A percentile compares a stretch with the other conserved stretches of the same genome.
phyloP scores from a whole-genome alignment of 2,888 invertebrate species.

The Drosophila mercatorum region DNA sequence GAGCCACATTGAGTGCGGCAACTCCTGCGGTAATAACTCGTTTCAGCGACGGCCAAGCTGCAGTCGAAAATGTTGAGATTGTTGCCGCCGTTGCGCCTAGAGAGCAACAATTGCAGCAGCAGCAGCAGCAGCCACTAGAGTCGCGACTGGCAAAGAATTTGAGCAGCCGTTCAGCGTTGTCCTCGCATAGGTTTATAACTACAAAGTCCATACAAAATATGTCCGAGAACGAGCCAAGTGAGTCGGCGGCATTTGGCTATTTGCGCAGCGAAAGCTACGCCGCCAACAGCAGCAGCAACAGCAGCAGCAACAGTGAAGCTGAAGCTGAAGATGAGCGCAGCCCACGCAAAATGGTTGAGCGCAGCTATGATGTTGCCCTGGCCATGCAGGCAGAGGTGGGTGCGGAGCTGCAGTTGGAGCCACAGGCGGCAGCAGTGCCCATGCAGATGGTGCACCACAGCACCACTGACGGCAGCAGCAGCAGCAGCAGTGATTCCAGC shows the following conservation, averaged over 20 bases:
- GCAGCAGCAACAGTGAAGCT: conserved; percentile 42
- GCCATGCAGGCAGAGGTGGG: conserved; percentile 43
- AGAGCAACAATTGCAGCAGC: conserved; percentile 51
- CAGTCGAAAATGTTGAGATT: conserved; percentile 73
- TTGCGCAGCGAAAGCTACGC: conserved; percentile 70
- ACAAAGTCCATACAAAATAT: conserved; percentile 37
- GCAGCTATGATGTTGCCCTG: conserved; percentile 81
- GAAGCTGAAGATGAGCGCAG: conserved; percentile 44
- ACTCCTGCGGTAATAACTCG: conserved; percentile 79
- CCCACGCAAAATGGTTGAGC: conserved; percentile 71
- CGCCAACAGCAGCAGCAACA: conserved; percentile 48
- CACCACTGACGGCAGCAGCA: conserved; percentile 69
- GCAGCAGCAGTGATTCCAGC: conserved; percentile 76
- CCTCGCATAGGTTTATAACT: conserved; percentile 51
- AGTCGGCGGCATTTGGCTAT: conserved; percentile 41
- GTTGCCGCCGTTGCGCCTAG: conserved; percentile 58
- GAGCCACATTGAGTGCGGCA: conserved; percentile 41
- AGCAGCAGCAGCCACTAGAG: conserved; percentile 35
- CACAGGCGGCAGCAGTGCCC: conserved; percentile 4
- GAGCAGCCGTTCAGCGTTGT: conserved; percentile 28
- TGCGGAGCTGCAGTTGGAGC: background rate
- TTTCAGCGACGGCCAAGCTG: conserved; percentile 55
- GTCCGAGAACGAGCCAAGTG: conserved; percentile 41
- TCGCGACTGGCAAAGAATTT: conserved; percentile 57
- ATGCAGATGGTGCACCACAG: conserved; percentile 55